Percentiles rank a stretch among this genome's conserved stretches.
phyloP scores from a whole-genome alignment of 2,888 invertebrate species.

The Andrena trimmerana region DNA sequence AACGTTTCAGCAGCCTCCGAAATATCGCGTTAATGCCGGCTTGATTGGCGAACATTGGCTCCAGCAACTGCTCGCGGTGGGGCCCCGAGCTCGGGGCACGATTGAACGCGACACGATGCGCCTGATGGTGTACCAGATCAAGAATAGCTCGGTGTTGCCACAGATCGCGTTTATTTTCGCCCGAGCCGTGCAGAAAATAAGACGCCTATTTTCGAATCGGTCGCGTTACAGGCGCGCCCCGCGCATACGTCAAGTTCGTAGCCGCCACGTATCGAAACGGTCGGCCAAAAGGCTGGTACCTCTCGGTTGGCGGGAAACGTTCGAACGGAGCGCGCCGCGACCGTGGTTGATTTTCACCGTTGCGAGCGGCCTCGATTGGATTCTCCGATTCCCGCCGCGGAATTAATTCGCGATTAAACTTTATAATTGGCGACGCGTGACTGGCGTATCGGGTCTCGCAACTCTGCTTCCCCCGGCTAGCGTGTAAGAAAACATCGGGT shows the following conservation, averaged over 20 bases:
- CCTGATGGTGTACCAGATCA: conserved; percentile 63
- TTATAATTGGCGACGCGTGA: background rate
- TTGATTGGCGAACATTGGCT: conserved; percentile 31
- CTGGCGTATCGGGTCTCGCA: too few relatives aligned
- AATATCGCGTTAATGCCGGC: conserved; percentile 28
- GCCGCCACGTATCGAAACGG: conserved; percentile 22
- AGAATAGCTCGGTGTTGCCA: conserved; percentile 73
- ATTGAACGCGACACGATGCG: conserved; percentile 40
- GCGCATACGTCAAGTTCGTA: conserved; percentile 68
- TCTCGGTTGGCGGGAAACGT: conserved; percentile 20
- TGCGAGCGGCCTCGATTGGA: background rate
- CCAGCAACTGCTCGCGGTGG: conserved; percentile 24
- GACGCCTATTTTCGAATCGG: conserved; percentile 75
- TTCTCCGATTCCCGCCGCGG: background rate
- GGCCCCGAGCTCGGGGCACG: background rate
- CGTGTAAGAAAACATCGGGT: too few relatives aligned
- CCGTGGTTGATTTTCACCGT: background rate
- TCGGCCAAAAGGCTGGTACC: conserved; percentile 30
- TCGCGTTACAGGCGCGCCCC: conserved; percentile 61
- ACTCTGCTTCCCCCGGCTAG: too few relatives aligned
- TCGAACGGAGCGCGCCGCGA: background rate
- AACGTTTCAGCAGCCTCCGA: conserved; percentile 6
- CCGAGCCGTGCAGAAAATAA: conserved; percentile 74
- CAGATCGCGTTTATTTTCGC: conserved; percentile 78
- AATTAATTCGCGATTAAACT: background rate